Conservation (phyloP, 2,797 vertebrate genomes). For the Sternotherus odoratus region DNA sequence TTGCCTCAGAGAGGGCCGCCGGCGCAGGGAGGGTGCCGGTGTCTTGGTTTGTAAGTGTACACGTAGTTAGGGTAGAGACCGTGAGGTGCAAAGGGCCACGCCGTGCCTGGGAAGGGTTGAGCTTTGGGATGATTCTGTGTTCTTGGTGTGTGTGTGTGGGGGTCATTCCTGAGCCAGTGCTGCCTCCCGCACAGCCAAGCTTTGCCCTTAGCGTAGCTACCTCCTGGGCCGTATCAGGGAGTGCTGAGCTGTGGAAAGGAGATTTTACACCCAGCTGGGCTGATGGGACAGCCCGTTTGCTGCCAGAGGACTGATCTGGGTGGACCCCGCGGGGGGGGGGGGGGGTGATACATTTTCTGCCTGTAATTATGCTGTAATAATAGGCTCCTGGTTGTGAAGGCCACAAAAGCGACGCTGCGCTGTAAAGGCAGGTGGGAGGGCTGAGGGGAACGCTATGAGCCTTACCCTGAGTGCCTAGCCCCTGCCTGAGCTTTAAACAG, state of each 20-base stretch:
- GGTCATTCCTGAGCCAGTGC: no score
- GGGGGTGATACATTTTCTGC: not conserved
- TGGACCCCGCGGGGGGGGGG: not conserved
- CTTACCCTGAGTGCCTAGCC: no score
- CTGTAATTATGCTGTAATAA: not conserved
- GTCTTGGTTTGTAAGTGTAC: not conserved
- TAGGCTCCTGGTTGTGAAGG: not conserved
- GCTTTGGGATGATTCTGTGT: no score
- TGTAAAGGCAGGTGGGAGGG: not conserved
- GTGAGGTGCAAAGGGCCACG: no score
- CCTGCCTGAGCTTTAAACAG: not conserved
- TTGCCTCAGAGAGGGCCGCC: no score
- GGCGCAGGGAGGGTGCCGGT: no score
- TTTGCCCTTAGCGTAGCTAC: not conserved
- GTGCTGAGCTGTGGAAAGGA: not conserved
- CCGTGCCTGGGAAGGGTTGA: no score
- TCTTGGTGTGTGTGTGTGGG: fast-evolving
- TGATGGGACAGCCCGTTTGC: no score
- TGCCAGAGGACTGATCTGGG: not conserved
- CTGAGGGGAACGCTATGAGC: not conserved
- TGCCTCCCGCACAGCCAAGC: no score
- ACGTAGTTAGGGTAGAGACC: no score
- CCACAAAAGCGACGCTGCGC: not conserved
- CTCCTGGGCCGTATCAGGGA: not conserved
- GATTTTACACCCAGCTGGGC: not conserved